phyloP scores from a whole-genome alignment of 2,888 invertebrate species.

The Oithona nana region DNA sequence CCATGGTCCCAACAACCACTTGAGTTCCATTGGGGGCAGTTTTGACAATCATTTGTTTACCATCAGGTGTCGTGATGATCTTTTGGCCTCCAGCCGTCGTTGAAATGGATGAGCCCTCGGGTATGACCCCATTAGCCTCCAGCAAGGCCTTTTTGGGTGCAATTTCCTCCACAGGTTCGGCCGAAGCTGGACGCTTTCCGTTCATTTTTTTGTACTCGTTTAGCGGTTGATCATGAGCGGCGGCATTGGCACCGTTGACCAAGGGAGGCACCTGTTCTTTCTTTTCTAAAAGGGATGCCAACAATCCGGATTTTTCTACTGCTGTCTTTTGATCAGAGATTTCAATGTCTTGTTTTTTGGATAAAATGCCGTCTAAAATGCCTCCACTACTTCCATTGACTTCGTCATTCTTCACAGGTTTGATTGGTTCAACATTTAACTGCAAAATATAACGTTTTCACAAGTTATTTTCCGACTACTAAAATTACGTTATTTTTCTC shows the following conservation, averaged over 20 bases:
- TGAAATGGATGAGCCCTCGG: not conserved
- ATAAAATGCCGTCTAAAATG: conserved; percentile 2
- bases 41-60: not conserved
- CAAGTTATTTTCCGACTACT: too few relatives aligned
- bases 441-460: too few relatives aligned
- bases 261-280: conserved; percentile 34
- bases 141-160: not conserved
- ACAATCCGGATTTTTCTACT: conserved; percentile 35
- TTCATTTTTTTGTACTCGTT: conserved; percentile 23
- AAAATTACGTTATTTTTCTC: too few relatives aligned
- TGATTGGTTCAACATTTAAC: too few relatives aligned
- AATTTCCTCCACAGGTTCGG: not conserved
- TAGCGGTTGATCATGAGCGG: too few relatives aligned
- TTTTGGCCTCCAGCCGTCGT: not conserved
- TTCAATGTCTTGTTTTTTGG: not conserved
- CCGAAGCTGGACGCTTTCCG: not conserved
- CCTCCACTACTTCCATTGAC: conserved; percentile 1
- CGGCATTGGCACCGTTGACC: conserved; percentile 35
- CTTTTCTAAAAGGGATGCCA: conserved; percentile 62
- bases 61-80: not conserved
- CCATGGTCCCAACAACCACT: not conserved
- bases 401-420: too few relatives aligned
- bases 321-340: not conserved
- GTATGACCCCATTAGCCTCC: not conserved
- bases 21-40: not conserved